Evolutionary conservation across 37 sponge, comb jelly and placozoan species (phyloP), one percentile per base, ranked within the genome.

Genomic region (Trichoplax adhaerens): DNA sequence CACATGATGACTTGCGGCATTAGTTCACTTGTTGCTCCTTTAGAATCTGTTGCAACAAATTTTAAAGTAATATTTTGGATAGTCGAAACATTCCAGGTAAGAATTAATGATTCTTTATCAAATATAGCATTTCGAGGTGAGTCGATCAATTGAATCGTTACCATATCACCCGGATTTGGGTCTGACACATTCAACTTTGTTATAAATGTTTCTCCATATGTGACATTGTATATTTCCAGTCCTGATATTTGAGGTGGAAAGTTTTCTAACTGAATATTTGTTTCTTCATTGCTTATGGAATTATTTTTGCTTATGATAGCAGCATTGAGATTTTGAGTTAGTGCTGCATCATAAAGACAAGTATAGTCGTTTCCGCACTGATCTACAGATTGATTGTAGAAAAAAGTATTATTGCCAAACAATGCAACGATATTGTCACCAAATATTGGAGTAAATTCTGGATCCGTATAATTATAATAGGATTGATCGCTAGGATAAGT

Each of bases 211-310:
- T 61, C 48, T 6, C 73, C 58, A 4, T 64, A 2, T n/a, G 58
- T 80, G 52, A 80, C 78, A n/a, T 53, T 52, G 68, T 77, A 72
- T 1, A 55, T 55, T 1, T 50, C 58, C 47, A 70, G 64, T 58
- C 82, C 85, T 67, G 49, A 58, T 2, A 85, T 77, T 53, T 48
- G 56, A 7, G 85, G 85, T 53, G 85, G 85, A 50, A 63, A 73
- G 75, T 77, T 85, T 5, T 4, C 85, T 85, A 65, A 29, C 29
- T 29, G 29, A 29, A 29, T 29, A 29, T 29, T 29, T 29, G 29
- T 29, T 29, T 29, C 29, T 29, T 29, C 29, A 29, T 29, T 29
- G 29, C 29, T 29, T 29, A 29, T 29, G 29, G 29, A 29, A 29
- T 29, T 29, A 29, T 29, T 29, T 29, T 29, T 29, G 29, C 29